Evolutionary conservation across 1,140 invertebrate genomes (phyloP).

Genomic region (Brachionus rotundiformis): DNA sequence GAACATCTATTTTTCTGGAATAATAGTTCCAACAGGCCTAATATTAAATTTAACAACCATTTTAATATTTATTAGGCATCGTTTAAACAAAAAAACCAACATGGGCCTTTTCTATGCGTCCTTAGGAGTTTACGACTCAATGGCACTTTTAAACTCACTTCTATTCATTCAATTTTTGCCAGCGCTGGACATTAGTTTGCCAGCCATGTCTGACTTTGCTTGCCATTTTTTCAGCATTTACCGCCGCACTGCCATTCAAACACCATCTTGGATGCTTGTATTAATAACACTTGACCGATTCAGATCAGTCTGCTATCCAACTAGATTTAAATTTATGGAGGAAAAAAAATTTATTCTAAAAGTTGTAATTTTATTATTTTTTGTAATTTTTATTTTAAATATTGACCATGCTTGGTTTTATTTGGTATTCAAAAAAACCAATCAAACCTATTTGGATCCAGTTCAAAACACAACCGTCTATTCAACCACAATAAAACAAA

Average conservation of each 20-base stretch:
- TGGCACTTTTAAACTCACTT: neutral
- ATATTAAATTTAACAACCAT: neutral
- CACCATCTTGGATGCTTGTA: slow-evolving; percentile 13
- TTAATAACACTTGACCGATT: slow-evolving; percentile 10
- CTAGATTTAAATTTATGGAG: slow-evolving; percentile 11
- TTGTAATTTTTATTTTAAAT: neutral
- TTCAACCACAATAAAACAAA: neutral
- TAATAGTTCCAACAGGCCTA: neutral
- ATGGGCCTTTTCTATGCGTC: neutral
- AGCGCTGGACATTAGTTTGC: neutral
- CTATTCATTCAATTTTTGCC: slow-evolving; percentile 12
- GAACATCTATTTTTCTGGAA: neutral
- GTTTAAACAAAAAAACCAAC: slow-evolving; percentile 14
- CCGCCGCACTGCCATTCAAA: slow-evolving; percentile 6
- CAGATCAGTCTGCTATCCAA: neutral
- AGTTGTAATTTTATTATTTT: neutral
- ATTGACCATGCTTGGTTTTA: neutral
- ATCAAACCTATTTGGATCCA: neutral
- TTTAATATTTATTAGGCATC: neutral
- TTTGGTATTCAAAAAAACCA: neutral
- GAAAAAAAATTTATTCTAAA: neutral
- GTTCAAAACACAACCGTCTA: neutral
- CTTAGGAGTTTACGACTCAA: neutral
- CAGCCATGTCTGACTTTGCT: neutral
- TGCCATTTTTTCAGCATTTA: neutral